Conservation (phyloP, 2,113 vertebrate genomes). For the Megaceryle torquata region DNA sequence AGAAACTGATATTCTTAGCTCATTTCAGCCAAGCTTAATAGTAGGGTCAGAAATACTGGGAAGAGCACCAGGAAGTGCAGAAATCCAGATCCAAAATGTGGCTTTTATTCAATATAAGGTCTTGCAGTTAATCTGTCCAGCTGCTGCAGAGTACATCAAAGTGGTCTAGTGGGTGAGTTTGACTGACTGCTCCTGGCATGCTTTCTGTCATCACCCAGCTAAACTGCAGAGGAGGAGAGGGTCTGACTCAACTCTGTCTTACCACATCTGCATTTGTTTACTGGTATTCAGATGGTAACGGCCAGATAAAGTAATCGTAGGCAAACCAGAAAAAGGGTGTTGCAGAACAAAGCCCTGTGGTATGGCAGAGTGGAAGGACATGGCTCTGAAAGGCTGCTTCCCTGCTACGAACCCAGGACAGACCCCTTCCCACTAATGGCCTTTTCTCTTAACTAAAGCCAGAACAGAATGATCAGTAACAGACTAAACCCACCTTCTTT, state of each 20-base stretch:
- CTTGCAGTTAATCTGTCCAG: neutral
- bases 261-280: neutral
- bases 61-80: neutral
- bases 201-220: neutral
- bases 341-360: neutral
- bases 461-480: neutral
- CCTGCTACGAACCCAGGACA: neutral
- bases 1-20: neutral
- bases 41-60: neutral
- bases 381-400: neutral
- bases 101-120: neutral
- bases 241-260: neutral
- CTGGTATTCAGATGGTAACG: neutral
- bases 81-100: neutral
- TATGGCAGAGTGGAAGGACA: neutral
- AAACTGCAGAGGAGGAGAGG: neutral
- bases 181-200: accelerated
- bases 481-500: neutral
- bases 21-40: neutral
- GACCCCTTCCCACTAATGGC: neutral
- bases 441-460: neutral
- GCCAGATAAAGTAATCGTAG: neutral
- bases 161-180: neutral
- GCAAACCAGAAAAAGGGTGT: neutral
- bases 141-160: neutral